Conservation (phyloP, 2,888 invertebrate species). For the Drosophila antonietae region DNA sequence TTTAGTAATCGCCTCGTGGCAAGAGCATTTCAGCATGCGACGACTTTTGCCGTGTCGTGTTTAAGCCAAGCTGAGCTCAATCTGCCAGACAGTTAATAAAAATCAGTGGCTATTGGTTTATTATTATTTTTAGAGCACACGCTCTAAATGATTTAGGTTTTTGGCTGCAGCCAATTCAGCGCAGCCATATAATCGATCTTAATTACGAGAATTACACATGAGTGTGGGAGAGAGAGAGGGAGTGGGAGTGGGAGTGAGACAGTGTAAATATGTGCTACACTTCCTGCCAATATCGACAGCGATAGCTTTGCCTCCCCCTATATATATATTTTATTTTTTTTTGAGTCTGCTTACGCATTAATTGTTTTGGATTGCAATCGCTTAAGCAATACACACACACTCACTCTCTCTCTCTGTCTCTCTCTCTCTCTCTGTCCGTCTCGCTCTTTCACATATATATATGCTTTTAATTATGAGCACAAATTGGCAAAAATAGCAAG, state of each 20-base stretch:
- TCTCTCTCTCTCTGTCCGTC: constrained; percentile 8
- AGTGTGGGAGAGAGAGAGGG: background rate
- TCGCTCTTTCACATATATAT: constrained; percentile 11
- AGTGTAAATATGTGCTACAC: constrained; percentile 17
- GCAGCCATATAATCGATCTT: constrained; percentile 60
- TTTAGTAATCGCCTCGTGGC: background rate
- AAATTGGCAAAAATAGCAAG: constrained; percentile 60
- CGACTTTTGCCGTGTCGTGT: background rate
- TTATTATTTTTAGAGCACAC: constrained; percentile 52
- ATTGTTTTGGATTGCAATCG: constrained; percentile 70
- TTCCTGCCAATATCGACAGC: constrained; percentile 26
- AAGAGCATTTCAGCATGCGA: constrained; percentile 8
- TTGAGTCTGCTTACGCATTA: constrained; percentile 45
- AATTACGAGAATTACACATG: constrained; percentile 51
- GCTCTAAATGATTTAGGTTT: constrained; percentile 54
- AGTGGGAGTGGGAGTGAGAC: background rate
- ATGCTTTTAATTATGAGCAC: constrained; percentile 50
- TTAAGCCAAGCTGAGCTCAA: background rate
- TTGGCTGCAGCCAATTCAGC: constrained; percentile 19
- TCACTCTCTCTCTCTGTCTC: constrained; percentile 7
- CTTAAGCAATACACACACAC: constrained; percentile 49
- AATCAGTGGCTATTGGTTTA: constrained; percentile 30
- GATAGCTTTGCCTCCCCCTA: background rate
- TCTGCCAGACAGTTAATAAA: constrained; percentile 34
- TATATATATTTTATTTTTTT: constrained; percentile 29